phyloP scores from a whole-genome alignment of 2,888 invertebrate species.

The Patella ulyssiponensis region DNA sequence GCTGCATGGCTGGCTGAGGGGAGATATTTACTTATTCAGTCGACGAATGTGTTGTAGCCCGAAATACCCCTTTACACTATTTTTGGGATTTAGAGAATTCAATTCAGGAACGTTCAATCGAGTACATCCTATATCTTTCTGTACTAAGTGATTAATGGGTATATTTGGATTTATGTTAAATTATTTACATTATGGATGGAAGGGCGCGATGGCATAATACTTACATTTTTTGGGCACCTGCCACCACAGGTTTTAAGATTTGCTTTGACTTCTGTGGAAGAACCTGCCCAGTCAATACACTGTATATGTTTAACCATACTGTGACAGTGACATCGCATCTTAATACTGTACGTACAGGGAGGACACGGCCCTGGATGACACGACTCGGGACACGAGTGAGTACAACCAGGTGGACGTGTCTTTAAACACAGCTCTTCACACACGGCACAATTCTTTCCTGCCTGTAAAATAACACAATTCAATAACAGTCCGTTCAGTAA shows the following conservation, averaged over 20 bases:
- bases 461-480: constrained; percentile 44
- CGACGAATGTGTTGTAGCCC: too few relatives aligned
- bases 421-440: constrained; percentile 68
- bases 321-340: constrained; percentile 84
- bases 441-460: constrained; percentile 66
- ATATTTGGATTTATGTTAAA: too few relatives aligned
- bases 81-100: too few relatives aligned
- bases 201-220: constrained; percentile 44
- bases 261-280: constrained; percentile 72
- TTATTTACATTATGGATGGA: too few relatives aligned
- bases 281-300: constrained; percentile 79
- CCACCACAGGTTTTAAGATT: constrained; percentile 81
- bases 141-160: too few relatives aligned
- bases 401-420: constrained; percentile 79
- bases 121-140: too few relatives aligned
- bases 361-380: constrained; percentile 80
- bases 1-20: too few relatives aligned
- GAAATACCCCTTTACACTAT: too few relatives aligned
- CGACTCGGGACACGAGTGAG: constrained; percentile 80
- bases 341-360: constrained; percentile 77
- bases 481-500: too few relatives aligned
- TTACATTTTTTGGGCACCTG: constrained; percentile 87
- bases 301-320: constrained; percentile 82
- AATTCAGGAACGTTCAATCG: too few relatives aligned
- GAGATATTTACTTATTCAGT: too few relatives aligned